These are phyloP conservation scores for Xenopus borealis DNA, from an alignment of 2,113 vertebrate species.

Conservation along the genomic window DNA sequence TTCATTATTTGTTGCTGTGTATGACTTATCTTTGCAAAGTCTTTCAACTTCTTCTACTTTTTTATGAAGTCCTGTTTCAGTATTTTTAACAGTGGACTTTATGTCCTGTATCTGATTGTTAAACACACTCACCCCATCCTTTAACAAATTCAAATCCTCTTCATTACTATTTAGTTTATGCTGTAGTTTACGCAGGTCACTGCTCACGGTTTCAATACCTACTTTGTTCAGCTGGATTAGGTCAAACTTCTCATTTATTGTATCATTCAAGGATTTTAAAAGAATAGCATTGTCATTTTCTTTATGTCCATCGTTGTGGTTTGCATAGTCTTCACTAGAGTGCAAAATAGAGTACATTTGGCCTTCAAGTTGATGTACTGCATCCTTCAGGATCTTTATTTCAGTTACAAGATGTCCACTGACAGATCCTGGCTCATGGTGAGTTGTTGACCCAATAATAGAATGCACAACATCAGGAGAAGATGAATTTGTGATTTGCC, in stretches of 20 bases:
- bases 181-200: slow-evolving; percentile 59
- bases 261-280: slow-evolving; percentile 63
- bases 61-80: slow-evolving; percentile 49
- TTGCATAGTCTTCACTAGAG: slow-evolving; percentile 44
- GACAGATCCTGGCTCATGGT: slow-evolving; percentile 57
- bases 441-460: slow-evolving; percentile 46
- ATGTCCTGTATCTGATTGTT: slow-evolving; percentile 68
- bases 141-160: slow-evolving; percentile 61
- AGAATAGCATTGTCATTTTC: slow-evolving; percentile 53
- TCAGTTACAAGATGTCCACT: slow-evolving; percentile 63
- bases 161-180: slow-evolving; percentile 60
- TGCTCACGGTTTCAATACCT: slow-evolving; percentile 61
- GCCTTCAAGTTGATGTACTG: slow-evolving; percentile 68
- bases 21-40: slow-evolving; percentile 52
- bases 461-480: slow-evolving; percentile 53
- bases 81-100: slow-evolving; percentile 70
- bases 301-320: slow-evolving; percentile 55
- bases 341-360: slow-evolving; percentile 65
- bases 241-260: slow-evolving; percentile 60
- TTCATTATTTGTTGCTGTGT: slow-evolving; percentile 46
- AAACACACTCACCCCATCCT: slow-evolving; percentile 61
- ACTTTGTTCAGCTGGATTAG: slow-evolving; percentile 57
- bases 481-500: slow-evolving; percentile 70
- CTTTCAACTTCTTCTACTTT: slow-evolving; percentile 58
- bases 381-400: slow-evolving; percentile 65